These are phyloP conservation scores for Gastrophysa polygoni DNA, from an alignment of 2,888 invertebrate species.

Conservation along the genomic window DNA sequence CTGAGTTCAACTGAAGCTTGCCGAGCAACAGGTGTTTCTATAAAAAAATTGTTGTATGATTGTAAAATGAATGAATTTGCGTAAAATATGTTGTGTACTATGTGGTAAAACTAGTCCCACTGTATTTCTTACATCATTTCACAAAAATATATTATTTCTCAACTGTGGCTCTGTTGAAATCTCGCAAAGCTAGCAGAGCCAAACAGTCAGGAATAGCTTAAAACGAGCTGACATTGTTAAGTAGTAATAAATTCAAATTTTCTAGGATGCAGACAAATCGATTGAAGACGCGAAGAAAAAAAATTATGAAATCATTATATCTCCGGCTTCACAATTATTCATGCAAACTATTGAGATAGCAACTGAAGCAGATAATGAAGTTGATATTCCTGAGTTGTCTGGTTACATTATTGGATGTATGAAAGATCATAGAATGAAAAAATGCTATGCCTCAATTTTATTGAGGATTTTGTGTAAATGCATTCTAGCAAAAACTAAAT, in stretches of 20 bases:
- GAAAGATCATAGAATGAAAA: constrained; percentile 43
- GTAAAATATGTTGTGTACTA: no score
- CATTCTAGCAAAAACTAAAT: constrained; percentile 62
- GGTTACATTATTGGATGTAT: constrained; percentile 43
- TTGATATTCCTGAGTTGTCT: constrained; percentile 38
- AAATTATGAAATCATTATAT: constrained; percentile 26
- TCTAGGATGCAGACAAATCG: constrained; percentile 38
- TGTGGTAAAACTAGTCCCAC: no score
- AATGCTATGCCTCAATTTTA: constrained; percentile 61
- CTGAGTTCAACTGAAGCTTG: no score
- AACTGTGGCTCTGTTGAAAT: no score
- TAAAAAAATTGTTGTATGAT: no score
- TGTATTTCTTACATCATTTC: no score
- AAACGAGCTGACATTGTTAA: no score
- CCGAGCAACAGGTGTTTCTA: no score
- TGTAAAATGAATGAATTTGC: no score
- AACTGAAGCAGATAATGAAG: constrained; percentile 34
- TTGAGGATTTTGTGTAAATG: constrained; percentile 63
- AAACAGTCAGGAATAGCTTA: no score
- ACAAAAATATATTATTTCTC: no score
- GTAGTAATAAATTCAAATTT: neutral
- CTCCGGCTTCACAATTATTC: constrained; percentile 38
- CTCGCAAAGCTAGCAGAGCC: no score
- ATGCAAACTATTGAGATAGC: constrained; percentile 37
- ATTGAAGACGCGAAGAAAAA: constrained; percentile 39